phyloP scores from a whole-genome alignment of 1,140 invertebrate species.

The Bombus cullumanus region DNA sequence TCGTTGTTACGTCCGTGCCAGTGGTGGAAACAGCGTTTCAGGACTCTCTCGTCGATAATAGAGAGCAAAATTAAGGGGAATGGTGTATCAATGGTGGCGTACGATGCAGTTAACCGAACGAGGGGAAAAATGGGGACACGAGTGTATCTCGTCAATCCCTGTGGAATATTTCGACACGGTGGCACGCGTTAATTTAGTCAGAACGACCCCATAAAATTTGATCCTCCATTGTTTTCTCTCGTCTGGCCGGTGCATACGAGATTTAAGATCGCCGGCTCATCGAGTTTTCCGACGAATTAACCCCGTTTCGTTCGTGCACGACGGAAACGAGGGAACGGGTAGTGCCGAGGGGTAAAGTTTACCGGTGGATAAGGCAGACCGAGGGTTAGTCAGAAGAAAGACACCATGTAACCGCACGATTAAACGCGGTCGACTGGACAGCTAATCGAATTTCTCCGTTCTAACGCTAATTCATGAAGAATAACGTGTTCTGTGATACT shows the following conservation, averaged over 20 bases:
- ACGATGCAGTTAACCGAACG: constrained; percentile 15
- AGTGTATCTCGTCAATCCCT: constrained; percentile 24
- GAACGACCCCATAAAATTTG: constrained; percentile 31
- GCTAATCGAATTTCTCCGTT: constrained; percentile 21
- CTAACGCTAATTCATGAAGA: constrained; percentile 24
- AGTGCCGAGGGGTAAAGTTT: constrained; percentile 4
- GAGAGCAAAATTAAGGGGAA: no score
- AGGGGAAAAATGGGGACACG: background rate
- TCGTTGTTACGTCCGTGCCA: background rate
- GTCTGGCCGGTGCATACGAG: constrained; percentile 21
- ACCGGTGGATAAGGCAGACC: background rate
- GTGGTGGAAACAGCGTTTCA: background rate
- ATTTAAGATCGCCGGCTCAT: constrained; percentile 41
- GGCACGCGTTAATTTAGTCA: constrained; percentile 40
- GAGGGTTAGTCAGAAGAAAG: constrained; percentile 4
- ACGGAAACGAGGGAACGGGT: no score
- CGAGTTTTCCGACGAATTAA: constrained; percentile 47
- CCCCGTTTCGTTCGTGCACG: constrained; percentile 26
- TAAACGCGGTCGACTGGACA: constrained; percentile 14
- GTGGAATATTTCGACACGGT: background rate
- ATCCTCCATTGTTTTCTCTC: constrained; percentile 11
- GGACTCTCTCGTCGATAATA: background rate
- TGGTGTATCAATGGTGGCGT: background rate
- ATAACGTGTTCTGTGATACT: constrained; percentile 22
- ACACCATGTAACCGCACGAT: constrained; percentile 7